phyloP scores from a whole-genome alignment of 2,797 vertebrate species.

The Hypotaenidia okinawae region DNA sequence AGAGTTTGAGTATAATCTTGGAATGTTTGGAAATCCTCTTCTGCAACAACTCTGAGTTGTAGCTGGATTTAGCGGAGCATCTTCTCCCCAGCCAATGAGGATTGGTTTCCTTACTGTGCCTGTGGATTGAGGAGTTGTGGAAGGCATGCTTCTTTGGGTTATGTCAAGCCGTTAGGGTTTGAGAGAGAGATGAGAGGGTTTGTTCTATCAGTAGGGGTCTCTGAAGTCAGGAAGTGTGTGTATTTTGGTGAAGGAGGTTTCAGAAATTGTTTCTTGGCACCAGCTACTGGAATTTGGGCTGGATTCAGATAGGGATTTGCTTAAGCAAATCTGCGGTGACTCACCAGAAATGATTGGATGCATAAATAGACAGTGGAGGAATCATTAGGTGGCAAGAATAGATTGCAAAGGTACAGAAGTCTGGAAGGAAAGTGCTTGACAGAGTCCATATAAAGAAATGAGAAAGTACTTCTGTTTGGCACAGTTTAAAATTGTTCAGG shows the following conservation, averaged over 20 bases:
- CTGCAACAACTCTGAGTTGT: not conserved
- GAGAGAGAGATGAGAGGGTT: rapidly evolving
- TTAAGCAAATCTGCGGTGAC: not conserved
- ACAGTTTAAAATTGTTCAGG: not conserved
- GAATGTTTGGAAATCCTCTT: not conserved
- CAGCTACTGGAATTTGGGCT: too few species aligned
- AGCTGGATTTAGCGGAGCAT: rapidly evolving
- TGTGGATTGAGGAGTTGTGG: not conserved
- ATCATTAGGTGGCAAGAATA: not conserved
- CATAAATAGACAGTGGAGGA: not conserved
- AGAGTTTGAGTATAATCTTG: not conserved
- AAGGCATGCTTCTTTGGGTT: not conserved
- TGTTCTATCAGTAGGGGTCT: not conserved
- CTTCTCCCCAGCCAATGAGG: not conserved
- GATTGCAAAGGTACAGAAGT: not conserved
- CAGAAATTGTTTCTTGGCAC: too few species aligned
- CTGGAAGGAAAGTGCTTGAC: not conserved
- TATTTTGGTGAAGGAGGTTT: too few species aligned
- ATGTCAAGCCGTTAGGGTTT: not conserved
- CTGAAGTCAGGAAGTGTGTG: not conserved
- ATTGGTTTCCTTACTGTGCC: not conserved
- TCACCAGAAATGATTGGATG: not conserved
- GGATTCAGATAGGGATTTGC: not conserved
- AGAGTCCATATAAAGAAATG: not conserved
- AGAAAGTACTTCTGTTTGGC: not conserved